phyloP scores from a whole-genome alignment of 2,888 invertebrate genomes.

The Cantharis flavilabris region DNA sequence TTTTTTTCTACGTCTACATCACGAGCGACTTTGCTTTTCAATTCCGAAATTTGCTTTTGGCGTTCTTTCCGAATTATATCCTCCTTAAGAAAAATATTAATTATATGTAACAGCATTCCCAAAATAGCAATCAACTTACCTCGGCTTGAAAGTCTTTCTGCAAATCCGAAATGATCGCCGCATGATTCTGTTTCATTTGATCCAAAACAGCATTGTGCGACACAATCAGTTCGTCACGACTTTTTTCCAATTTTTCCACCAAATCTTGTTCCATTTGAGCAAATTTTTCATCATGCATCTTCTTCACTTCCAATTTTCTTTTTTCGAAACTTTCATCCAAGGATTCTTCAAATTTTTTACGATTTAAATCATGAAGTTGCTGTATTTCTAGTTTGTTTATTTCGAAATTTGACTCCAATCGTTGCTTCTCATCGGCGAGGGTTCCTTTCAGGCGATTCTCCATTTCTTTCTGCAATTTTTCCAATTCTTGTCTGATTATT shows the following conservation, averaged over 20 bases:
- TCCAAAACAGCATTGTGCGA: slow-evolving; percentile 62
- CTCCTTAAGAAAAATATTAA: slow-evolving; percentile 58
- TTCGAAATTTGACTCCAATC: slow-evolving; percentile 57
- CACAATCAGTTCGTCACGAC: slow-evolving; percentile 58
- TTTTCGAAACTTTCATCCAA: slow-evolving; percentile 45
- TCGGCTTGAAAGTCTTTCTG: slow-evolving; percentile 68
- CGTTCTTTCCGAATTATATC: slow-evolving; percentile 71
- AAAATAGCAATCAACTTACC: slow-evolving; percentile 50
- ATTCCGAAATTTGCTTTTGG: slow-evolving; percentile 66
- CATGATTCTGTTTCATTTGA: slow-evolving; percentile 62
- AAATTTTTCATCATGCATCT: slow-evolving; percentile 58
- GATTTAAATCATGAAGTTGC: slow-evolving; percentile 42
- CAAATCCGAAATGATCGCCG: slow-evolving; percentile 63
- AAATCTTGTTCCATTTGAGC: slow-evolving; percentile 61
- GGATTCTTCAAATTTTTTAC: slow-evolving; percentile 49
- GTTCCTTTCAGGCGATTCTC: slow-evolving; percentile 53
- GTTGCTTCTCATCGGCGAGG: slow-evolving; percentile 46
- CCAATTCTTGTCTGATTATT: slow-evolving; percentile 51
- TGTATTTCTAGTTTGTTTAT: slow-evolving; percentile 55
- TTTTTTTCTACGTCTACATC: slow-evolving; percentile 53
- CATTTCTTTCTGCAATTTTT: slow-evolving; percentile 60
- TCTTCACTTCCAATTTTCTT: slow-evolving; percentile 55
- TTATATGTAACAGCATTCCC: background rate
- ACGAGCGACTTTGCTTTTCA: slow-evolving; percentile 62
- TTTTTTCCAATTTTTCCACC: slow-evolving; percentile 56